A percentile compares a stretch with the other conserved stretches of the same genome.
Evolutionary conservation across 2,113 vertebrate genomes (phyloP).

Genomic region (Nothoprocta pentlandii): DNA sequence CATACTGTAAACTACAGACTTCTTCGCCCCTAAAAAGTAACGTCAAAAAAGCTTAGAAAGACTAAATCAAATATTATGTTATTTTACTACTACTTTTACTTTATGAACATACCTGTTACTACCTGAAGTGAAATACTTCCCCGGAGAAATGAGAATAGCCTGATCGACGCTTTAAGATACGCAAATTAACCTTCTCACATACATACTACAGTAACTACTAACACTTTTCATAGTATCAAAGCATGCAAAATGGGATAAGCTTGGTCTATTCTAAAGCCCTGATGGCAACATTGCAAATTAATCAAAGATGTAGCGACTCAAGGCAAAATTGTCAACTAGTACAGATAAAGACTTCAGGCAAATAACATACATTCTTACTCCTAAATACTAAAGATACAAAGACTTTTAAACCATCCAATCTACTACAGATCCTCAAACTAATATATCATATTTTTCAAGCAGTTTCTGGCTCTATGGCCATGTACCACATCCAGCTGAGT

Average conservation of each 20-base stretch:
- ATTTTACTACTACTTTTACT: neutral
- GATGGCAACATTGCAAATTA: fast-evolving
- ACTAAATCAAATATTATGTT: neutral
- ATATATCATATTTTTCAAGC: neutral
- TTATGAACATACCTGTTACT: neutral
- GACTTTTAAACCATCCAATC: neutral
- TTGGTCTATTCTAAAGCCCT: neutral
- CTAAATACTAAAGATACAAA: neutral
- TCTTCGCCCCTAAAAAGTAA: constrained; percentile 84
- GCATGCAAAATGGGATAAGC: neutral
- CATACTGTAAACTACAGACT: constrained; percentile 87
- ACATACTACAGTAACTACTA: neutral
- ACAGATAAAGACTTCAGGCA: neutral
- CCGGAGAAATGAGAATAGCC: neutral
- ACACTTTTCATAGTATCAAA: neutral
- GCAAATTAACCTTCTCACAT: neutral
- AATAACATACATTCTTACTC: neutral
- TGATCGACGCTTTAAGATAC: neutral
- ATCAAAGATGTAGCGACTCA: neutral
- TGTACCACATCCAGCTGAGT: neutral
- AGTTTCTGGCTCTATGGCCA: neutral
- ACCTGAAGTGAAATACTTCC: neutral
- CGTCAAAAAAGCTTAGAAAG: neutral
- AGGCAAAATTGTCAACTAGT: neutral
- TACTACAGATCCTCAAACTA: neutral